A percentile compares a stretch with the other conserved stretches of the same genome.
Conservation (phyloP, 2,888 invertebrate species). For the Thysanoteuthis rhombus region DNA sequence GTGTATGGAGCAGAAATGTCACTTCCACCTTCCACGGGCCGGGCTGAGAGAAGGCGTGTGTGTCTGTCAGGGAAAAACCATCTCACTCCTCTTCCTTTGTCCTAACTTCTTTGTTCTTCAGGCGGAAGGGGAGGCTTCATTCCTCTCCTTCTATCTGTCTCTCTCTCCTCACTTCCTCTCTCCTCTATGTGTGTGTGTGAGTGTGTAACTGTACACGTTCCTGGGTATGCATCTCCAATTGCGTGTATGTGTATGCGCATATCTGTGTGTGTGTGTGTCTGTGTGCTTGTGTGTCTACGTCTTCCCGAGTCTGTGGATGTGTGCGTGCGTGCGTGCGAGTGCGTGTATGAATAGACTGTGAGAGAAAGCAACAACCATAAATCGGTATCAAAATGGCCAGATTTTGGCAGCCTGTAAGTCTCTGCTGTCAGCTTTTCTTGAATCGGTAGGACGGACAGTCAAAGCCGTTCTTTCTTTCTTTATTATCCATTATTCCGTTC, state of each 20-base stretch:
- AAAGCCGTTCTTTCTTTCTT: no score
- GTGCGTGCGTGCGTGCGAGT: no score
- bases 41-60: background rate
- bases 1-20: background rate
- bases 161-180: no score
- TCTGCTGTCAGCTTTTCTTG: background rate
- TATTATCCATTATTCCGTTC: background rate
- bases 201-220: no score
- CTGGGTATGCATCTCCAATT: no score
- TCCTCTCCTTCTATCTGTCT: background rate
- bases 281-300: no score
- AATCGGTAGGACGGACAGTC: background rate
- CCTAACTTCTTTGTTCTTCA: background rate
- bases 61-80: background rate
- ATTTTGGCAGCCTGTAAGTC: background rate
- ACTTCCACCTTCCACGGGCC: background rate
- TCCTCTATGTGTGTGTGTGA: background rate
- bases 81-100: background rate
- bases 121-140: background rate
- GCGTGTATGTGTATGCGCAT: no score
- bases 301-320: no score
- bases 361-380: background rate
- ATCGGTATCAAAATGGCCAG: background rate
- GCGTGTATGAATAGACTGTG: background rate
- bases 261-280: no score